A percentile compares a stretch with the other conserved stretches of the same genome.
phyloP scores from a whole-genome alignment of 2,888 invertebrate species.

The Cremastobaeus sp. region DNA sequence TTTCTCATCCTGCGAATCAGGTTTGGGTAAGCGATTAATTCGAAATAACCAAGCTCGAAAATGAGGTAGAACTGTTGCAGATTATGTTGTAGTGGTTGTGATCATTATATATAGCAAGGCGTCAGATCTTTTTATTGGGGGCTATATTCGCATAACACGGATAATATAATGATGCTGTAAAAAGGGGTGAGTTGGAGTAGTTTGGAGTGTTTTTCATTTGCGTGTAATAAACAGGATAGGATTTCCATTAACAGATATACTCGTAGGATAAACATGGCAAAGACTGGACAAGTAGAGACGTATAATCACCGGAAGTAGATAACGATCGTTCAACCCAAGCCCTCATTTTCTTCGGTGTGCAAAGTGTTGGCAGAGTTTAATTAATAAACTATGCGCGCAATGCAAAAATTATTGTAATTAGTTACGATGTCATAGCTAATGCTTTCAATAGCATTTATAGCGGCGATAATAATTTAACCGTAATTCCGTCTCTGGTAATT shows the following conservation, averaged over 20 bases:
- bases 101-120: conserved; percentile 53
- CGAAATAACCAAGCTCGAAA: conserved; percentile 31
- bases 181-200: conserved; percentile 55
- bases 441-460: conserved; percentile 38
- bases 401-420: conserved; percentile 60
- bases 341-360: conserved; percentile 60
- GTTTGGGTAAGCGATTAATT: conserved; percentile 49
- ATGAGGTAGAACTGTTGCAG: conserved; percentile 43
- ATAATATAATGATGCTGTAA: conserved; percentile 59
- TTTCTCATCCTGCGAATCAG: conserved; percentile 8
- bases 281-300: conserved; percentile 57
- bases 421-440: conserved; percentile 37
- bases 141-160: conserved; percentile 50
- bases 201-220: conserved; percentile 50
- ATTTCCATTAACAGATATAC: conserved; percentile 63
- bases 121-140: conserved; percentile 52
- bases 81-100: conserved; percentile 56
- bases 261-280: conserved; percentile 54
- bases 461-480: no score
- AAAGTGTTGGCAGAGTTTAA: conserved; percentile 59
- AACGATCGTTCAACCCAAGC: conserved; percentile 56
- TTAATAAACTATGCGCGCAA: conserved; percentile 59
- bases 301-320: conserved; percentile 62
- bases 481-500: no score
- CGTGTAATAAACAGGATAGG: conserved; percentile 63